A percentile compares a stretch with the other conserved stretches of the same genome.
phyloP scores from a whole-genome alignment of 37 sponge, comb jelly and placozoan genomes.

The Petrosia ficiformis region DNA sequence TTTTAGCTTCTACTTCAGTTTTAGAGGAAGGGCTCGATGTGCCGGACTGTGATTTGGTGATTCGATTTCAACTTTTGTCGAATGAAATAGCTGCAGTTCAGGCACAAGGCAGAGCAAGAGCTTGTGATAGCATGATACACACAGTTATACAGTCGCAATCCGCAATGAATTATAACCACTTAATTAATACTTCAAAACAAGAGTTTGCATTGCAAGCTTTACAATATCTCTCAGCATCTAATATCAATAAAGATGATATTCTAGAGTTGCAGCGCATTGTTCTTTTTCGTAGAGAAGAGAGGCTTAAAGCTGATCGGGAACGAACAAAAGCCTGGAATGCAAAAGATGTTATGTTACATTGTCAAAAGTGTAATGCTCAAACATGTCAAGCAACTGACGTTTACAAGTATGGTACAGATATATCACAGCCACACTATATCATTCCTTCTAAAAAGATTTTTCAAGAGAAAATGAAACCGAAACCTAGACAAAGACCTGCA shows the following conservation, averaged over 20 bases:
- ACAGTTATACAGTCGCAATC: background rate
- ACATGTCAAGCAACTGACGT: conserved; percentile 59
- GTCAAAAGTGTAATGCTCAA: conserved; percentile 42
- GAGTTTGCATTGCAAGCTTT: background rate
- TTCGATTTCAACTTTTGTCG: conserved; percentile 71
- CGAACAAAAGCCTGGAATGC: background rate
- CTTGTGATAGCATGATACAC: conserved; percentile 8
- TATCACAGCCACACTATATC: conserved; percentile 12
- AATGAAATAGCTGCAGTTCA: conserved; percentile 77
- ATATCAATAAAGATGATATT: background rate
- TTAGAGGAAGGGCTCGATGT: conserved; percentile 97
- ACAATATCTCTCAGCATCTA: background rate
- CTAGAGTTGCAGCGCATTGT: background rate
- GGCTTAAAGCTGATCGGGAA: background rate
- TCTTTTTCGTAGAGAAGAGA: background rate
- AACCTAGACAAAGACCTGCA: background rate
- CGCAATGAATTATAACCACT: background rate
- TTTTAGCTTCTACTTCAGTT: conserved; percentile 88
- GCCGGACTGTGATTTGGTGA: conserved; percentile 82
- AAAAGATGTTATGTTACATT: conserved; percentile 26
- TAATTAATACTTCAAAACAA: background rate
- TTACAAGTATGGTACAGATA: background rate
- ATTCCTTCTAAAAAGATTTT: conserved; percentile 24
- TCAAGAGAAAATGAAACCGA: background rate
- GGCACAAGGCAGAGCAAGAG: conserved; percentile 75